Percentiles rank a stretch among this genome's conserved stretches.
These are phyloP conservation scores for Cossypha polioptera DNA, from an alignment of 2,797 vertebrate genomes.

Conservation along the genomic window DNA sequence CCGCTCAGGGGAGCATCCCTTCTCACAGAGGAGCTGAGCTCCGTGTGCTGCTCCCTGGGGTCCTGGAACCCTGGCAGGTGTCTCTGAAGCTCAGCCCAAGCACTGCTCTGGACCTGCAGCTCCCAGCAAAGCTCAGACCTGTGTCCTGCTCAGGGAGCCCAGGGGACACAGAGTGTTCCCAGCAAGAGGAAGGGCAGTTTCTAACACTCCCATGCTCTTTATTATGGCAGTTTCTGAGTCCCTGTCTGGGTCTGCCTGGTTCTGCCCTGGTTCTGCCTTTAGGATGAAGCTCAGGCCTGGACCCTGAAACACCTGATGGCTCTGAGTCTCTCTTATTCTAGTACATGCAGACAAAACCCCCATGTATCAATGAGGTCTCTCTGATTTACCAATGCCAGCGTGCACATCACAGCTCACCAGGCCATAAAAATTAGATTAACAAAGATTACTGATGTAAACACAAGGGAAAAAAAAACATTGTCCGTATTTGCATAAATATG, in stretches of 20 bases:
- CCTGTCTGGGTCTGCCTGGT: not conserved
- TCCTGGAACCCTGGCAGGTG: not conserved
- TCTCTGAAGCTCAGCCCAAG: not conserved
- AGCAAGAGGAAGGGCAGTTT: not conserved
- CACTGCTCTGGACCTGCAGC: rapidly evolving
- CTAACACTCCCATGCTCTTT: not conserved
- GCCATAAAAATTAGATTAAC: not conserved
- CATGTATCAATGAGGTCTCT: not conserved
- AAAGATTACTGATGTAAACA: not conserved
- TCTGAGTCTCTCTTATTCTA: not conserved
- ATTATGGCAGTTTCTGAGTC: not conserved
- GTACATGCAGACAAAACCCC: not conserved
- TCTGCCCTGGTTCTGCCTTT: not conserved
- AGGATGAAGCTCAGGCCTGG: not conserved
- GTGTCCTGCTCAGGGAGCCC: not conserved
- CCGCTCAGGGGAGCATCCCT: not conserved
- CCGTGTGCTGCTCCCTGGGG: not conserved
- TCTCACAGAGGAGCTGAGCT: not conserved
- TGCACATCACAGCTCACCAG: not conserved
- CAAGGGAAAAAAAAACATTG: not conserved
- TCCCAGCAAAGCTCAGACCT: not conserved
- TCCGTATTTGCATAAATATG: not conserved
- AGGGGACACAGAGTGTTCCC: rapidly evolving
- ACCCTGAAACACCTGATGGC: not conserved
- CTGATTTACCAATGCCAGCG: not conserved